Conservation (phyloP, 1,140 invertebrate genomes). For the Bombus waltoni region DNA sequence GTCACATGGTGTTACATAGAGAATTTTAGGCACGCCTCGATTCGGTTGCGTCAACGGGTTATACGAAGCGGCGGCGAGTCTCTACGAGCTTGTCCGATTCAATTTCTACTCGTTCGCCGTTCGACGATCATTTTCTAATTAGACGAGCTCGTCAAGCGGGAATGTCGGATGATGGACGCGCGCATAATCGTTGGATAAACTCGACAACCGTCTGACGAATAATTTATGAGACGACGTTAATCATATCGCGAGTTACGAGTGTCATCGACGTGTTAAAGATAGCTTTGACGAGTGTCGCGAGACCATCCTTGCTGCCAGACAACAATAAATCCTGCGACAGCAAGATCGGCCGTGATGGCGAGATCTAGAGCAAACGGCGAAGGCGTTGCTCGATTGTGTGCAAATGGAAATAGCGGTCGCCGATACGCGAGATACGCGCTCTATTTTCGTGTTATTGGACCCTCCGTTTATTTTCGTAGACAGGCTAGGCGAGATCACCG, state of each 20-base stretch:
- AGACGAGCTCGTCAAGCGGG: not conserved
- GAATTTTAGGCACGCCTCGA: slow-evolving; percentile 66
- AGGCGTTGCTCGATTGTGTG: slow-evolving; percentile 14
- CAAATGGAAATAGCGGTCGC: not conserved
- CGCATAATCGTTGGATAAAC: not conserved
- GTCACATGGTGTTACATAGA: slow-evolving; percentile 67
- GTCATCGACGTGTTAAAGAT: not conserved
- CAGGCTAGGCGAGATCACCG: not conserved
- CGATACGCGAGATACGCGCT: slow-evolving; percentile 4
- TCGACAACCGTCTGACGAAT: not conserved
- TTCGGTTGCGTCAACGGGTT: slow-evolving; percentile 49
- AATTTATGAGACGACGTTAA: slow-evolving; percentile 9
- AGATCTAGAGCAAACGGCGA: not conserved
- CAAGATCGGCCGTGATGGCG: not conserved
- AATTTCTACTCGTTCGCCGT: slow-evolving; percentile 51
- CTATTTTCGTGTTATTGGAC: slow-evolving; percentile 22
- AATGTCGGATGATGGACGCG: not conserved
- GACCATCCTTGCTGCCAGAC: not conserved
- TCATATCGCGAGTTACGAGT: not conserved
- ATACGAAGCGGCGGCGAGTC: not conserved
- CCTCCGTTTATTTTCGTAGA: slow-evolving; percentile 41
- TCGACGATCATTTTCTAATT: slow-evolving; percentile 56
- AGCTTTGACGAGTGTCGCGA: not conserved
- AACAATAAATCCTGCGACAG: not conserved
- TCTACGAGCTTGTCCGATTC: slow-evolving; percentile 18